Evolutionary conservation across 1,140 invertebrate genomes (phyloP), one percentile per base, ranked within the genome.

Genomic region (Hyposmocoma kahamanoa): DNA sequence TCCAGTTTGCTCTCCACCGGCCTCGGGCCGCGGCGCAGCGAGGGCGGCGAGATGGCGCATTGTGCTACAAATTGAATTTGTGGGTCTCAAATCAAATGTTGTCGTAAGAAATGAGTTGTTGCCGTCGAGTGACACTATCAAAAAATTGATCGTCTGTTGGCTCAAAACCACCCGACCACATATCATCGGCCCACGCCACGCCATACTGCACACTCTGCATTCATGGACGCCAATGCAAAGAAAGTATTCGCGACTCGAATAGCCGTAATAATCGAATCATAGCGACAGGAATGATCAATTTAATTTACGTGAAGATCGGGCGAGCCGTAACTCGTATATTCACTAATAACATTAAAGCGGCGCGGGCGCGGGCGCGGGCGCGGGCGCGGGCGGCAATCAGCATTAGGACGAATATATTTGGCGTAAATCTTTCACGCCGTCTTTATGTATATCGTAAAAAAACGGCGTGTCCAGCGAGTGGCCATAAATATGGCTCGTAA

Each of bases 391-490:
- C 39, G 46, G 62, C 74, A 77, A 81, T 84, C 80, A 71, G 74
- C 74, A 84, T 82, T 78, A 84, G 78, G 54, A 61, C 56, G 78
- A 82, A 84, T 82, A 84, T 74, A 80, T 82, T 80, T 74, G 54
- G 56, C 76, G 74, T 84, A 84, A 82, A 84, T 80, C 76, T 82
- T 78, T 64, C 67, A 68, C 75, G 74, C 70, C 67, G 68, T 73
- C 68, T 80, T 84, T 84, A 79, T 82, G 79, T 76, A 77, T 64
- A 82, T 81, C 80, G 77, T 72, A 81, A 84, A 84, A 84, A 84
- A 84, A 81, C 74, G 74, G 52, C 60, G 79, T 72, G 77, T 75
- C 70, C 74, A 58, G 47, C 57, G 60, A 64, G 62, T 63, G 67
- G 68, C 72, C 59, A 71, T 84, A 81, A 81, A 81, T 78, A 78